Percentiles rank a stretch among this genome's conserved stretches.
These are phyloP conservation scores for Megalurothrips usitatus DNA, from an alignment of 2,888 invertebrate genomes.

Conservation along the genomic window DNA sequence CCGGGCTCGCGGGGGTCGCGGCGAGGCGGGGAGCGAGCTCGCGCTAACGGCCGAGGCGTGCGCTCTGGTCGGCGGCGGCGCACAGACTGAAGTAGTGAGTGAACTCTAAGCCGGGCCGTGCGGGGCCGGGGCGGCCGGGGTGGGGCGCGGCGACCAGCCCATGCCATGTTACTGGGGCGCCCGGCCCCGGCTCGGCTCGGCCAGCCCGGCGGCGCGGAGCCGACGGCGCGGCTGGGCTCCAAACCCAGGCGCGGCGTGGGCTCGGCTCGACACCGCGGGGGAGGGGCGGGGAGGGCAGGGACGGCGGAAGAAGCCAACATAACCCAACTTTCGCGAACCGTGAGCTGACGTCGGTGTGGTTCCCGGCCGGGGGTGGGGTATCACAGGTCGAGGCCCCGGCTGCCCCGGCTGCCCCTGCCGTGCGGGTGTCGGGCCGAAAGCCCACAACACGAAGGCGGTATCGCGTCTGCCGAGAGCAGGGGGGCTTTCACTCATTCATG, in stretches of 20 bases:
- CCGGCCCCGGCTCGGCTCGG: not conserved
- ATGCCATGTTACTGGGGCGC: constrained; percentile 8
- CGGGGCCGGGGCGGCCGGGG: not conserved
- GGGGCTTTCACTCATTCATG: too few species aligned
- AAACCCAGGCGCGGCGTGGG: too few species aligned
- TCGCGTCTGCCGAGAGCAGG: too few species aligned
- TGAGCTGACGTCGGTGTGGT: not conserved
- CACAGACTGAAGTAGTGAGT: constrained; percentile 1
- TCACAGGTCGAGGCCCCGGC: too few species aligned
- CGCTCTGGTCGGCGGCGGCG: not conserved
- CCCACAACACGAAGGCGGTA: too few species aligned
- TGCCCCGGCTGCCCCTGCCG: too few species aligned
- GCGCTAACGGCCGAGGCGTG: not conserved
- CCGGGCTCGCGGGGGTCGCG: not conserved
- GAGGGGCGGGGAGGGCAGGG: not conserved
- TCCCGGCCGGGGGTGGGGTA: too few species aligned
- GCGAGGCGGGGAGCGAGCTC: not conserved
- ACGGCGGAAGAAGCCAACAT: not conserved
- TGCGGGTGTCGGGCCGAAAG: too few species aligned
- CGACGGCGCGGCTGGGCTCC: not conserved
- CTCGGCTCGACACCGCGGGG: not conserved
- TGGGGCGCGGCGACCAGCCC: not conserved
- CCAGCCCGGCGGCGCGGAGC: not conserved
- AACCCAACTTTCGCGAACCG: constrained; percentile 19
- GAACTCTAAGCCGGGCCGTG: not conserved